Base-by-base conservation (phyloP, 2,888 invertebrate genomes). In the Sisyra nigra region DNA sequence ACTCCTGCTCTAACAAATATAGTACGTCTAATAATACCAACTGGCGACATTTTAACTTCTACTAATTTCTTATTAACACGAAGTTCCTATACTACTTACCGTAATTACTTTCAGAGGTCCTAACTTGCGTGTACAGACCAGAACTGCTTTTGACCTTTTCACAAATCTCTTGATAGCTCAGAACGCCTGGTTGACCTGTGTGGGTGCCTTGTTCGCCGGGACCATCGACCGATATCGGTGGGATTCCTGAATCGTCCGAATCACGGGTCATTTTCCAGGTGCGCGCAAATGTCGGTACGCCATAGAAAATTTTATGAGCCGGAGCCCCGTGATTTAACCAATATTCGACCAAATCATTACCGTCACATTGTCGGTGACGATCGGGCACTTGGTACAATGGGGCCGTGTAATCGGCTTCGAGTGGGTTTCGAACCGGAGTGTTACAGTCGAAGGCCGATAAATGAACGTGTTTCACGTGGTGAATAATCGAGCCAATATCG, bases 101-200 rank as follows among this genome's bases (percentile, higher is more conserved):
- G 48, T 80, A 81, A 51, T 83, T 76, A 54, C 82, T 24, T 24
- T 24, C 24, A 3, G 24, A 24, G 24, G 5, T 24, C 7, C 24
- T 24, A 24, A 24, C 24, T 24, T 24, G 24, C 5, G 24, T 24
- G 24, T 24, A 24, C 7, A 24, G 7, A 5, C 24, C 24, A 24
- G 24, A 24, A 24, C 5, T 24, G 24, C 24, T 24, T 24, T 24
- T 74, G 38, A 85, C 63, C 55, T 80, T 80, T n/a, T 76, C 69
- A 58, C 87, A 87, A 1, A 85, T 74, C 62, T 88, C 87, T 1
- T 81, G 74, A 64, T 85, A 87, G 50, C 84, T 82, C 44, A 83
- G 62, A 3, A 83, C 50, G 38, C 87, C 87, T 3, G 76, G 70
- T 4, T 59, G 70, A 52, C 74, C 72, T 2, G 82, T 82, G 60